phyloP scores from a whole-genome alignment of 2,888 invertebrate species.

The Electrophaes corylata region DNA sequence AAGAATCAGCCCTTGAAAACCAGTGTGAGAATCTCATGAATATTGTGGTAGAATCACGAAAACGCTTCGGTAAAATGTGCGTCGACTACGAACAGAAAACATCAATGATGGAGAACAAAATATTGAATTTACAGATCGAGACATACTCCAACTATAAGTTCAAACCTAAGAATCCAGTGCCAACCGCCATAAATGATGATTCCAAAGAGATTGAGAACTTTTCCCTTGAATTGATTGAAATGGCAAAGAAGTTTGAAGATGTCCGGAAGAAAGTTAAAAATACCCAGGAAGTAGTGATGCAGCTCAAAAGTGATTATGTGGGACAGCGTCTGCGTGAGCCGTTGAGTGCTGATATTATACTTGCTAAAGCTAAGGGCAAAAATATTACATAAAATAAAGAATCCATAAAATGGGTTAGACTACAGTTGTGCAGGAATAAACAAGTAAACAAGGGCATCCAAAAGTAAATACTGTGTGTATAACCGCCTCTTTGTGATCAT shows the following conservation, averaged over 20 bases:
- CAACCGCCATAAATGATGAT: slow-evolving; percentile 47
- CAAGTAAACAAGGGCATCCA: no score
- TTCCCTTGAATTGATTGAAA: slow-evolving; percentile 51
- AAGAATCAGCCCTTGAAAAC: slow-evolving; percentile 55
- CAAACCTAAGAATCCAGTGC: slow-evolving; percentile 56
- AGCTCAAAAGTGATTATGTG: slow-evolving; percentile 59
- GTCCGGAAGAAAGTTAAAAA: slow-evolving; percentile 53
- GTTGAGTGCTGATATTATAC: slow-evolving; percentile 56
- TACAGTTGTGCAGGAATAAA: no score
- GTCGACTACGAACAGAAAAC: slow-evolving; percentile 66
- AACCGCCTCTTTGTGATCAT: no score
- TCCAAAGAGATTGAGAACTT: slow-evolving; percentile 62
- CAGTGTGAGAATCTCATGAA: slow-evolving; percentile 75
- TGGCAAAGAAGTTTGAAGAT: slow-evolving; percentile 53
- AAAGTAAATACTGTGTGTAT: no score
- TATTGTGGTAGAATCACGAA: slow-evolving; percentile 76
- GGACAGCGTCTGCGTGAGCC: slow-evolving; percentile 57
- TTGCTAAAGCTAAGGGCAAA: slow-evolving; percentile 58
- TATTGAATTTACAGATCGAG: slow-evolving; percentile 64
- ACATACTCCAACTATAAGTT: slow-evolving; percentile 59
- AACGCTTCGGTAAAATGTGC: slow-evolving; percentile 67
- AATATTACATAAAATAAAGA: no score
- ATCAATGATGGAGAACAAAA: slow-evolving; percentile 62
- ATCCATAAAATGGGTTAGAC: no score
- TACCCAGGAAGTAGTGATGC: slow-evolving; percentile 58